phyloP scores from a whole-genome alignment of 2,113 vertebrate species.

The Gnathonemus longibarbis region DNA sequence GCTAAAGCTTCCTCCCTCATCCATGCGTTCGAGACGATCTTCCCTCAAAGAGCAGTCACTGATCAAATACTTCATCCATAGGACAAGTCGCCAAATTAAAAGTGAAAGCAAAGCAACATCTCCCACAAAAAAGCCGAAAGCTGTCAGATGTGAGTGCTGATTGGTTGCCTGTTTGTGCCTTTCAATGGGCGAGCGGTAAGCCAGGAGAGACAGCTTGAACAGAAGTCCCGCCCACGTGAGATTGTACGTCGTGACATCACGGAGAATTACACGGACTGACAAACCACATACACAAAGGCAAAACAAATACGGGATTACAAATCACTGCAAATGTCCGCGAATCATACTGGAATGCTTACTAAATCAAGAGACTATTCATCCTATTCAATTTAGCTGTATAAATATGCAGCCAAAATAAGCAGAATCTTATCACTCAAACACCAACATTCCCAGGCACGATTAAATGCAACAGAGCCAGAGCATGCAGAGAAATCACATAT shows the following conservation, averaged over 20 bases:
- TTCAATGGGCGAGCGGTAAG: background rate
- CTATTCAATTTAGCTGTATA: background rate
- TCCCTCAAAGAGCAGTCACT: background rate
- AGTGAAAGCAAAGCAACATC: conserved; percentile 35
- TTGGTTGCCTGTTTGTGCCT: conserved; percentile 52
- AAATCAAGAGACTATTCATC: background rate
- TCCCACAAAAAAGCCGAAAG: conserved; percentile 49
- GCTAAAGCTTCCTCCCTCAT: background rate
- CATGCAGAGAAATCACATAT: background rate
- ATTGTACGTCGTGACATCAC: background rate
- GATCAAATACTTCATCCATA: conserved; percentile 34
- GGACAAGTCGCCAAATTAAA: conserved; percentile 17
- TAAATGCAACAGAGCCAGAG: background rate
- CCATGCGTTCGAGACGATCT: background rate
- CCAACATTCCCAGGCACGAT: background rate
- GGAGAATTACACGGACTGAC: background rate
- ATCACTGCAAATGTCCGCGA: background rate
- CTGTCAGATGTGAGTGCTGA: conserved; percentile 54
- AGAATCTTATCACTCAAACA: background rate
- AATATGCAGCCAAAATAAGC: background rate
- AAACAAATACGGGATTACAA: background rate
- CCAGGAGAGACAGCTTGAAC: conserved; percentile 2
- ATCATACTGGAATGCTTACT: background rate
- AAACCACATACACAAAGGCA: background rate
- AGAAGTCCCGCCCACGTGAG: background rate